Conservation (phyloP, 1,140 invertebrate species). For the Teleopsis dalmanni region DNA sequence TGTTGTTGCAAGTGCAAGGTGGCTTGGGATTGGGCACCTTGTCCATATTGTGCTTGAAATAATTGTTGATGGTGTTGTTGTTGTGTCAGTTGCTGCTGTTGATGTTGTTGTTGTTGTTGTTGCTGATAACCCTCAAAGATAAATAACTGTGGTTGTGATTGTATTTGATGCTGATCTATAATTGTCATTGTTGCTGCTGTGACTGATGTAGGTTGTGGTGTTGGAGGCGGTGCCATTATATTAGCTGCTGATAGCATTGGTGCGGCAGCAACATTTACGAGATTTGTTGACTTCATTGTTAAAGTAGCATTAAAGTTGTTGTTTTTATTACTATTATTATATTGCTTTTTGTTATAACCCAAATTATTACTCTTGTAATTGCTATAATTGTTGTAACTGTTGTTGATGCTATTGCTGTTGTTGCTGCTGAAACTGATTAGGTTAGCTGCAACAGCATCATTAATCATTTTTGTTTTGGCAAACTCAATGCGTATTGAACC, state of each 20-base stretch:
- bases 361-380: not conserved
- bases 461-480: slow-evolving; percentile 91
- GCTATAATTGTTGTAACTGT: slow-evolving; percentile 17
- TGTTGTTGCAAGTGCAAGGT: slow-evolving; percentile 19
- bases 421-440: not conserved
- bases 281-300: not conserved
- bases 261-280: not conserved
- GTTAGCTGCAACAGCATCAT: slow-evolving; percentile 15
- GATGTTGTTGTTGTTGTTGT: slow-evolving; percentile 23
- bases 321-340: no score
- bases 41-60: slow-evolving; percentile 10
- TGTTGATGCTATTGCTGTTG: slow-evolving; percentile 6
- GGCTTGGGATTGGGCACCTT: slow-evolving; percentile 22
- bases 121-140: slow-evolving; percentile 28
- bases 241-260: slow-evolving; percentile 9
- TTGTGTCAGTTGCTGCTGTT: slow-evolving; percentile 2
- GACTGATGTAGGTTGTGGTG: slow-evolving; percentile 7
- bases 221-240: not conserved
- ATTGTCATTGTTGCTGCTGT: slow-evolving; percentile 10
- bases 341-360: no score
- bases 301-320: not conserved
- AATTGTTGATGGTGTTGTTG: slow-evolving; percentile 3
- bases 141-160: slow-evolving; percentile 18
- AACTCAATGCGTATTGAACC: slow-evolving; percentile 96
- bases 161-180: not conserved